A percentile compares a stretch with the other conserved stretches of the same genome.
These are phyloP conservation scores for Caenorhabditis inopinata DNA, from an alignment of 1,140 invertebrate genomes.

Conservation along the genomic window DNA sequence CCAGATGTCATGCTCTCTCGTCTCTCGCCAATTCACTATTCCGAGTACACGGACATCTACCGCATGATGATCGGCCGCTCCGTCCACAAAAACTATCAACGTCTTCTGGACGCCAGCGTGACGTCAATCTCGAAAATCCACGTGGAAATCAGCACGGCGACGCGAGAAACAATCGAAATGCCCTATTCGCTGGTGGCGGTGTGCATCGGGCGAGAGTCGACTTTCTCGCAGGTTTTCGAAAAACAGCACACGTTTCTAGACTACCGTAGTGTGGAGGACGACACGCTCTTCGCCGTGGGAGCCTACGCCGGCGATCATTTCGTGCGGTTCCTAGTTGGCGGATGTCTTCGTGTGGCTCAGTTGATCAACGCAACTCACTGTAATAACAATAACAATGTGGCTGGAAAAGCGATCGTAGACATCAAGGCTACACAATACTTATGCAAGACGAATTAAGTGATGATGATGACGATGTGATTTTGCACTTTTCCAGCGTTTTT, in stretches of 20 bases:
- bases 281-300: conserved; percentile 56
- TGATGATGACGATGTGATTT: no score
- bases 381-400: neutral
- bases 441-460: no score
- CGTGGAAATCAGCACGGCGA: conserved; percentile 1
- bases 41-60: conserved; percentile 58
- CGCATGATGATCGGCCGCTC: conserved; percentile 55
- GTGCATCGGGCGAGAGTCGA: conserved; percentile 56
- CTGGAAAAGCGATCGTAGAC: no score
- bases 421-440: no score
- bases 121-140: conserved; percentile 1
- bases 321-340: conserved; percentile 61
- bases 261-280: conserved; percentile 45
- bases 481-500: no score
- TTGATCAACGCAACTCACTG: neutral
- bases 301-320: conserved; percentile 61
- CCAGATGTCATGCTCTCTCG: conserved; percentile 56
- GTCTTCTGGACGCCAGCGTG: neutral
- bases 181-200: conserved; percentile 41
- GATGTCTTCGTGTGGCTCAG: conserved; percentile 57
- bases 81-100: conserved; percentile 48
- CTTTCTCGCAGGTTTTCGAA: conserved; percentile 39
- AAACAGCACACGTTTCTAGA: conserved; percentile 16
- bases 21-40: conserved; percentile 59
- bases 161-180: neutral